These are phyloP conservation scores for Drosophila emarginata DNA, from an alignment of 2,888 invertebrate species.

Conservation along the genomic window DNA sequence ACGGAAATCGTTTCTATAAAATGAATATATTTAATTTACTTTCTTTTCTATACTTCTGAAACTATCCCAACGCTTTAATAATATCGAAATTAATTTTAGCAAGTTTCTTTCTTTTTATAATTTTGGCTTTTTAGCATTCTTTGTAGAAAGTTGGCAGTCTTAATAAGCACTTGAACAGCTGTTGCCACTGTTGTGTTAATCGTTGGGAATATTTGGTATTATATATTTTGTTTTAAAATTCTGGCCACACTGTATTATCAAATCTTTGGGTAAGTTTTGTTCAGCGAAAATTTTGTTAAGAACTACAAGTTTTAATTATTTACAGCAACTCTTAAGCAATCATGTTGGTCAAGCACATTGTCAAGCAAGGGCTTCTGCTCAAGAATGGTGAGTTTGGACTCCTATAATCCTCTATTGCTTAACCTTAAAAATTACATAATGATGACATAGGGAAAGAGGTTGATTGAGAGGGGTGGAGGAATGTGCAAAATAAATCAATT, in stretches of 20 bases:
- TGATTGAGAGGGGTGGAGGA: background rate
- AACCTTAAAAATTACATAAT: constrained; percentile 81
- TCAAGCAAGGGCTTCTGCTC: constrained; percentile 75
- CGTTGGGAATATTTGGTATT: background rate
- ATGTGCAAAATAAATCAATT: background rate
- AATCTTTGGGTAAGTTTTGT: constrained; percentile 48
- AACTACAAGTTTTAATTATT: constrained; percentile 17
- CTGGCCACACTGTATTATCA: constrained; percentile 38
- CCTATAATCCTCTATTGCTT: constrained; percentile 23
- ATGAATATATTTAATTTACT: too few species aligned
- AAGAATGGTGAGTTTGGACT: constrained; percentile 72
- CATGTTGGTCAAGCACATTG: constrained; percentile 80
- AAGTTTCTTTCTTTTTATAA: too few species aligned
- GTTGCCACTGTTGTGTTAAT: background rate
- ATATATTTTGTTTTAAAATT: background rate
- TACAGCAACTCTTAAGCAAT: constrained; percentile 51
- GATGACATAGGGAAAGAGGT: constrained; percentile 9
- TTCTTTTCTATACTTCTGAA: too few species aligned
- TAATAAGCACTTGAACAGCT: constrained; percentile 3
- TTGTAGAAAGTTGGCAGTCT: background rate
- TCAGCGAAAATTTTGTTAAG: constrained; percentile 28
- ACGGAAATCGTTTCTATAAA: too few species aligned
- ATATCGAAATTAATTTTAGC: too few species aligned
- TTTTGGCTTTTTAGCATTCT: too few species aligned
- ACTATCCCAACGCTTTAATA: too few species aligned